These are phyloP conservation scores for Alligator mississippiensis DNA, from an alignment of 2,113 vertebrate species.

Conservation along the genomic window DNA sequence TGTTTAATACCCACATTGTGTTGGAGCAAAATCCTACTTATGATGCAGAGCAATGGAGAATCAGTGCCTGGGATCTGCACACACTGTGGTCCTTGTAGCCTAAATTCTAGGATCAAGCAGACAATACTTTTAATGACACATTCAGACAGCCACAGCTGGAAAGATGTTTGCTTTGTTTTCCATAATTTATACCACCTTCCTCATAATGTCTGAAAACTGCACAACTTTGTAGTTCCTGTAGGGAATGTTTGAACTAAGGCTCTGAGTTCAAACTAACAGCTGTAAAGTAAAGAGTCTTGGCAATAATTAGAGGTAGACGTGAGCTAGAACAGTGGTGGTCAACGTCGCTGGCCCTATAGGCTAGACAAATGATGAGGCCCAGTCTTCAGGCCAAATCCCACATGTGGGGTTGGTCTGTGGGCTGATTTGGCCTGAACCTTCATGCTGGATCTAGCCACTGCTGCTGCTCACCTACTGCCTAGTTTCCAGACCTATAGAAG, in stretches of 20 bases:
- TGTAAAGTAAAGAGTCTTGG: neutral
- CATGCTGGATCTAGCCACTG: too few species aligned
- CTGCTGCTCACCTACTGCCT: too few species aligned
- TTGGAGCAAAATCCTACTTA: neutral
- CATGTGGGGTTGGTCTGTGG: too few species aligned
- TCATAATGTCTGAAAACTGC: constrained; percentile 15
- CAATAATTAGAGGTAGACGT: neutral
- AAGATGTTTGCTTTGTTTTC: constrained; percentile 1
- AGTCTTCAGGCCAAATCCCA: too few species aligned
- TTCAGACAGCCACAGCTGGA: neutral
- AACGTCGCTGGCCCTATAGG: too few species aligned
- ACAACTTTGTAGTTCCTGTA: neutral
- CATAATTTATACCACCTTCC: neutral
- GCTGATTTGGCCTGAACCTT: too few species aligned
- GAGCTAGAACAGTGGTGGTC: neutral
- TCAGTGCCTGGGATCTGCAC: neutral
- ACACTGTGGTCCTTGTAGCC: neutral
- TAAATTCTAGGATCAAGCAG: neutral
- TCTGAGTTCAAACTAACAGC: neutral
- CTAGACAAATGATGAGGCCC: too few species aligned
- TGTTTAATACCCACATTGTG: neutral
- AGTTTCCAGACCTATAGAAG: too few species aligned
- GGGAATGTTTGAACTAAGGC: constrained; percentile 7
- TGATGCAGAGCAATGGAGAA: neutral
- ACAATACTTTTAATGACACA: neutral